These are phyloP conservation scores for Athene cunicularia DNA, from an alignment of 2,113 vertebrate genomes.

Conservation along the genomic window DNA sequence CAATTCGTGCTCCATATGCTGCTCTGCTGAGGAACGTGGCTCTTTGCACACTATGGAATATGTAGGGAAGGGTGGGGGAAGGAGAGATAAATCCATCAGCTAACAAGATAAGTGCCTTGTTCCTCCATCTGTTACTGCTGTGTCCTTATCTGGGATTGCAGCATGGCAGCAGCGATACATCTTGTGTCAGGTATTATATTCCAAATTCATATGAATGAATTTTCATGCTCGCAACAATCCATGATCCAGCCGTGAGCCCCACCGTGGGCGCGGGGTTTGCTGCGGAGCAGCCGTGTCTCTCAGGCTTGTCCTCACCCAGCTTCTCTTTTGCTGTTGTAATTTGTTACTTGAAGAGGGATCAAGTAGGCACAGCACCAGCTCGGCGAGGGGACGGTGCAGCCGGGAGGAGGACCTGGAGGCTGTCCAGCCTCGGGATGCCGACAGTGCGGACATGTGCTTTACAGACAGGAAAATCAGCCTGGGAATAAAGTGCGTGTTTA, in stretches of 20 bases:
- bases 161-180: conserved; percentile 73
- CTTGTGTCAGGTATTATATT: conserved; percentile 84
- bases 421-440: not conserved
- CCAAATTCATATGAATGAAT: conserved; percentile 79
- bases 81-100: conserved; percentile 82
- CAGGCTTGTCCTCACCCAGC: not conserved
- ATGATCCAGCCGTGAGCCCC: conserved; percentile 10
- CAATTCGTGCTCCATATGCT: conserved; percentile 77
- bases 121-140: conserved; percentile 83
- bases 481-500: accelerated
- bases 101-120: conserved; percentile 85
- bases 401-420: not conserved
- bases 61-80: conserved; percentile 74
- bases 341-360: not conserved
- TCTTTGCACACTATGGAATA: conserved; percentile 74
- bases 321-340: not conserved
- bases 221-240: conserved; percentile 61
- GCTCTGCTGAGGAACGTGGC: conserved; percentile 44
- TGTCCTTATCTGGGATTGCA: conserved; percentile 81
- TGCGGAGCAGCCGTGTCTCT: not conserved
- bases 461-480: not conserved
- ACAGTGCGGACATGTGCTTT: accelerated
- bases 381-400: not conserved
- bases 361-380: not conserved
- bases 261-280: not conserved